Evolutionary conservation across 2,888 invertebrate species (phyloP).

Genomic region (Drosophila silvestris): DNA sequence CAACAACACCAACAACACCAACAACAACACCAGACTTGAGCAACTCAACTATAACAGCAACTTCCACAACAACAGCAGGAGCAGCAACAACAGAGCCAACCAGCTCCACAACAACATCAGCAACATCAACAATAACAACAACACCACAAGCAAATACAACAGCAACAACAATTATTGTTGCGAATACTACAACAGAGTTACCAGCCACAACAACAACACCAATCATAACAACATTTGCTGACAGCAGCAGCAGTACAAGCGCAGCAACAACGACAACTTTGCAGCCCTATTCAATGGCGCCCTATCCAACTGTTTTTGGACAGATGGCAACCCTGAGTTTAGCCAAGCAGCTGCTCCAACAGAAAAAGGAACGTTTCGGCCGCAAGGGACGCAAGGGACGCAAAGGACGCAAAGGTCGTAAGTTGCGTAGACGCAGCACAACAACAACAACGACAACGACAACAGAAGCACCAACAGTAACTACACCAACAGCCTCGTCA

Average conservation of each 20-base stretch:
- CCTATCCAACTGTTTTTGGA: constrained; percentile 48
- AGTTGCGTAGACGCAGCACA: constrained; percentile 49
- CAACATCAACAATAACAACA: constrained; percentile 1
- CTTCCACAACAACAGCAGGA: constrained; percentile 14
- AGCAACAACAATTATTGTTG: constrained; percentile 20
- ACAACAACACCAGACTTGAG: not conserved
- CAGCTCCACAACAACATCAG: constrained; percentile 5
- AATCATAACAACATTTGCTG: not conserved
- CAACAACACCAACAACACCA: constrained; percentile 1
- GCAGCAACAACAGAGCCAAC: constrained; percentile 9
- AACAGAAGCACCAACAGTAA: constrained; percentile 3
- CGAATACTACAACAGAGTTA: not conserved
- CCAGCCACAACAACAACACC: constrained; percentile 12
- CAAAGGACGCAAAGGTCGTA: constrained; percentile 60
- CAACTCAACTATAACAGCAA: constrained; percentile 14
- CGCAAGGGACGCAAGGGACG: constrained; percentile 62
- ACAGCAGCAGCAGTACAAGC: not conserved
- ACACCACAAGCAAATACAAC: not conserved
- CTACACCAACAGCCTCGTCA: constrained; percentile 16
- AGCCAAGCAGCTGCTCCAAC: constrained; percentile 13
- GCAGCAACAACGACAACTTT: constrained; percentile 32
- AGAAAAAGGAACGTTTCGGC: constrained; percentile 28
- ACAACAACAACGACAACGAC: constrained; percentile 23
- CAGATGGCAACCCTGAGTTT: constrained; percentile 21
- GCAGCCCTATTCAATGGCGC: constrained; percentile 46